phyloP scores from a whole-genome alignment of 1,140 invertebrate species.

The Bombus consobrinus region DNA sequence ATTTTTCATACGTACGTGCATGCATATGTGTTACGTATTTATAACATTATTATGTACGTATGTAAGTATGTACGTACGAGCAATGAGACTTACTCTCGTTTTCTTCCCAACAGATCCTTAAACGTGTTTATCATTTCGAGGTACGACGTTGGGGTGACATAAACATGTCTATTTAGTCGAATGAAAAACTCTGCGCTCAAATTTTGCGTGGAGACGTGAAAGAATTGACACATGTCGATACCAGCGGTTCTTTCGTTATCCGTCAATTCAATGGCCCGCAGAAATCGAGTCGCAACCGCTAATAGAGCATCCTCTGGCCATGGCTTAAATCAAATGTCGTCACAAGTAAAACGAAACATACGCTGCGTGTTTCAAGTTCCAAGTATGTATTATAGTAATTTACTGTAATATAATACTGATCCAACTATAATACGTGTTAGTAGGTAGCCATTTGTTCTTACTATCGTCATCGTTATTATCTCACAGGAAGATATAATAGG shows the following conservation, averaged over 20 bases:
- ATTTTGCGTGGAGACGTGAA: constrained; percentile 92
- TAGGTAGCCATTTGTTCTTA: background rate
- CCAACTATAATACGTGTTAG: background rate
- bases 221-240: constrained; percentile 95
- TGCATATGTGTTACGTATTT: no score
- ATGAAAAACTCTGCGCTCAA: constrained; percentile 90
- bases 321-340: constrained; percentile 82
- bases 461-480: background rate
- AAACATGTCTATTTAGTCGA: constrained; percentile 90
- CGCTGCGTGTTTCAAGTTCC: no score
- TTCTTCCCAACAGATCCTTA: constrained; percentile 90
- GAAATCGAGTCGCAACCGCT: constrained; percentile 94
- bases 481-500: no score
- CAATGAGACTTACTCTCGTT: constrained; percentile 46
- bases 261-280: constrained; percentile 92
- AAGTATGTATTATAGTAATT: no score
- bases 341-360: background rate
- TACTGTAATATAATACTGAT: no score
- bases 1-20: background rate
- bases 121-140: constrained; percentile 96
- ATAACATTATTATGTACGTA: no score
- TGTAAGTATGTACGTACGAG: no score
- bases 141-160: constrained; percentile 97
- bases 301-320: constrained; percentile 97
- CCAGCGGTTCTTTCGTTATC: constrained; percentile 87